Conservation (phyloP, 2,888 invertebrate species). For the Fragum sueziense region DNA sequence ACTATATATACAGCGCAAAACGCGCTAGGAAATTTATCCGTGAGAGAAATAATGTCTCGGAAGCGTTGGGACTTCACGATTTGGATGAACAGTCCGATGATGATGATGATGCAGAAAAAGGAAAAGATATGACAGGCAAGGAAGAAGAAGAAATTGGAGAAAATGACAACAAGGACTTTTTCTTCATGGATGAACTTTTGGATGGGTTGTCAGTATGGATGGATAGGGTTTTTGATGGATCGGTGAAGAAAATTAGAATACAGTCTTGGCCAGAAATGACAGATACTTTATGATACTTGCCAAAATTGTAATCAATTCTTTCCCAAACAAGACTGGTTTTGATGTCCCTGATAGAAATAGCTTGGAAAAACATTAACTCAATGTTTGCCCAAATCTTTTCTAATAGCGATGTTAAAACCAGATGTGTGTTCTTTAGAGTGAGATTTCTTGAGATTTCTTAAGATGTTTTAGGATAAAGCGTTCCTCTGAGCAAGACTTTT, state of each 20-base stretch:
- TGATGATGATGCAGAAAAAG: slow-evolving; percentile 38
- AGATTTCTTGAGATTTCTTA: no score
- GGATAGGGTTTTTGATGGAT: slow-evolving; percentile 97
- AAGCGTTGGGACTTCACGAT: slow-evolving; percentile 71
- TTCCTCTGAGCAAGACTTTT: no score
- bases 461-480: no score
- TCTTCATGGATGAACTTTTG: slow-evolving; percentile 72
- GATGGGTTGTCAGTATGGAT: slow-evolving; percentile 98
- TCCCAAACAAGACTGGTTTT: no score
- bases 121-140: slow-evolving; percentile 17
- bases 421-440: no score
- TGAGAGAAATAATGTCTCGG: slow-evolving; percentile 63
- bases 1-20: slow-evolving; percentile 95
- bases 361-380: no score
- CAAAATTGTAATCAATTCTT: not conserved
- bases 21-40: slow-evolving; percentile 69
- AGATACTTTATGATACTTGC: slow-evolving; percentile 11
- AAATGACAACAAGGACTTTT: slow-evolving; percentile 62
- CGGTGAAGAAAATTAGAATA: slow-evolving; percentile 96
- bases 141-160: slow-evolving; percentile 1
- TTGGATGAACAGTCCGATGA: slow-evolving; percentile 63
- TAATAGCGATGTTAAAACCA: not conserved
- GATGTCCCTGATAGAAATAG: no score
- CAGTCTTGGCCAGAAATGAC: slow-evolving; percentile 93
- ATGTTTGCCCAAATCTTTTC: no score